Percentiles rank a stretch among this genome's conserved stretches.
phyloP scores from a whole-genome alignment of 1,140 invertebrate species.

The Phocides pigmalion region DNA sequence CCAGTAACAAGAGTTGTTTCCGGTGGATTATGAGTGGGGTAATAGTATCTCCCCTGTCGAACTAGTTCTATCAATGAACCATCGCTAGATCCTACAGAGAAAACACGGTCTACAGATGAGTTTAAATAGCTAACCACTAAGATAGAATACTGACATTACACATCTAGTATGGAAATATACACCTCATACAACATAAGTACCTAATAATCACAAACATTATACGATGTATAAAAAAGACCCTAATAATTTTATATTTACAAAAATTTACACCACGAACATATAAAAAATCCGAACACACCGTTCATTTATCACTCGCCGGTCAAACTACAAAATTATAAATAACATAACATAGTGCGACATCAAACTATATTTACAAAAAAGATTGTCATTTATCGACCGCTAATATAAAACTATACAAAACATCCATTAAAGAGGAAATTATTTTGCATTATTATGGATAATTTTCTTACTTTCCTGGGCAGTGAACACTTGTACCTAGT shows the following conservation, averaged over 20 bases:
- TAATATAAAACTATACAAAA: constrained; percentile 55
- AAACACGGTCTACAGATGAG: constrained; percentile 31
- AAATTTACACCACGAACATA: constrained; percentile 68
- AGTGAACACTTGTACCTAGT: constrained; percentile 38
- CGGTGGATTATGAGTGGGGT: too few relatives aligned
- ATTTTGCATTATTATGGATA: constrained; percentile 31
- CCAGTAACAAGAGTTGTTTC: too few relatives aligned
- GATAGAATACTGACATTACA: constrained; percentile 66
- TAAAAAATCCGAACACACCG: constrained; percentile 46
- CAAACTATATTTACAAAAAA: constrained; percentile 71
- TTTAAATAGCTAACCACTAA: constrained; percentile 65
- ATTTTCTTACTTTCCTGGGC: constrained; percentile 34
- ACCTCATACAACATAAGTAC: constrained; percentile 49
- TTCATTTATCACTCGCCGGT: constrained; percentile 42
- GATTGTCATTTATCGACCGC: constrained; percentile 60
- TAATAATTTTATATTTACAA: constrained; percentile 67
- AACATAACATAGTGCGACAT: constrained; percentile 49
- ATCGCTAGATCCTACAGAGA: constrained; percentile 18
- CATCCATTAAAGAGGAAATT: constrained; percentile 50
- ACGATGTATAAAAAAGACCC: constrained; percentile 49
- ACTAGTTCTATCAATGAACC: too few relatives aligned
- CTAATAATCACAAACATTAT: constrained; percentile 63
- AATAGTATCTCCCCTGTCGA: too few relatives aligned
- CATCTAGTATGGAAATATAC: constrained; percentile 63
- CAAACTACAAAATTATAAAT: constrained; percentile 60